Percentiles rank a stretch among this genome's conserved stretches.
phyloP scores from a whole-genome alignment of 2,797 vertebrate species.

The Iguana delicatissima region DNA sequence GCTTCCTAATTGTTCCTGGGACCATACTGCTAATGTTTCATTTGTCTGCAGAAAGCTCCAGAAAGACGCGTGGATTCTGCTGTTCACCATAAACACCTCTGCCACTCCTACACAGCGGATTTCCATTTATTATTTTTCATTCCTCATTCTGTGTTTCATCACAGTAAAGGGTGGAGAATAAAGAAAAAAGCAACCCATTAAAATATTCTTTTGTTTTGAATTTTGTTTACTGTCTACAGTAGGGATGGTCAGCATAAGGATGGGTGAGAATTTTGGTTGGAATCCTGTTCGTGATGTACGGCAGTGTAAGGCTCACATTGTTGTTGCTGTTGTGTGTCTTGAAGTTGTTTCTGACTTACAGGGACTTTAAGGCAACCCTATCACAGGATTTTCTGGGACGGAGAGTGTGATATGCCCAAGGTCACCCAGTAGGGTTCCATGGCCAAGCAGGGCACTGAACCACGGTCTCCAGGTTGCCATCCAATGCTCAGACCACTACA shows the following conservation, averaged over 20 bases:
- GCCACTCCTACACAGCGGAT: neutral
- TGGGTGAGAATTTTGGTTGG: too few relatives aligned
- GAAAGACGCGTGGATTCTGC: neutral
- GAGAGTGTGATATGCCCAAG: too few relatives aligned
- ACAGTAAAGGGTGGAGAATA: slow-evolving; percentile 26
- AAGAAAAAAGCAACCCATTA: neutral
- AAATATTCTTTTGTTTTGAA: neutral
- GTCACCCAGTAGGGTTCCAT: too few relatives aligned
- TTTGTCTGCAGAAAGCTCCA: slow-evolving; percentile 48
- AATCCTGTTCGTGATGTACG: too few relatives aligned
- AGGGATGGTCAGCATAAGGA: neutral
- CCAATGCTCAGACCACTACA: too few relatives aligned
- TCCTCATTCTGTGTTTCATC: slow-evolving; percentile 34
- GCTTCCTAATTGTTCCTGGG: slow-evolving; percentile 51
- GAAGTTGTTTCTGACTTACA: too few relatives aligned
- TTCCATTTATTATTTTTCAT: slow-evolving; percentile 36
- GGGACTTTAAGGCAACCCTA: too few relatives aligned
- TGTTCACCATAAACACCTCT: slow-evolving; percentile 33
- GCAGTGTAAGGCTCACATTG: too few relatives aligned
- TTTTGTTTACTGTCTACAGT: neutral
- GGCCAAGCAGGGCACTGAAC: too few relatives aligned
- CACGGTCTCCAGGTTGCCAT: too few relatives aligned
- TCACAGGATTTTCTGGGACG: too few relatives aligned
- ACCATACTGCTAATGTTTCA: slow-evolving; percentile 35
- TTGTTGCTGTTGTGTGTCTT: too few relatives aligned